phyloP scores from a whole-genome alignment of 2,797 vertebrate genomes.

The Gobio occitaniae region DNA sequence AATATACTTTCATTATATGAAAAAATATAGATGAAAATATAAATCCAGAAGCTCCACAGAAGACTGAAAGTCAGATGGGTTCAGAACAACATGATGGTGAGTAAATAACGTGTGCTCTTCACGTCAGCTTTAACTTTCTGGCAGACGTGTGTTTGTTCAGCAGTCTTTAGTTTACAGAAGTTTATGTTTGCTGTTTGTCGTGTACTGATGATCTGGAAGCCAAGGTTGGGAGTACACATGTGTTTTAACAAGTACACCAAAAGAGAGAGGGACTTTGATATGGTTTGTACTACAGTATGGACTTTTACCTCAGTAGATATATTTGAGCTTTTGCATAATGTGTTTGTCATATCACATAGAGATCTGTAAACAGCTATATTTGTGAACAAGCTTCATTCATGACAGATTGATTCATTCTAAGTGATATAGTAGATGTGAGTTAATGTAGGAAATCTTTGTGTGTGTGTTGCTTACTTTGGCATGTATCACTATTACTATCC shows the following conservation, averaged over 20 bases:
- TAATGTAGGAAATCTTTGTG: background rate
- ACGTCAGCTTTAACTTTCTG: conserved; percentile 33
- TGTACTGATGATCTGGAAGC: conserved; percentile 36
- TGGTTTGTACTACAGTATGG: conserved; percentile 42
- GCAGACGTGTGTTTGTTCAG: conserved; percentile 30
- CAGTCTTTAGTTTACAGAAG: conserved; percentile 45
- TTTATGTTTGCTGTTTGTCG: conserved; percentile 49
- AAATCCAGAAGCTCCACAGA: background rate
- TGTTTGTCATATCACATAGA: conserved; percentile 20
- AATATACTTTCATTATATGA: background rate
- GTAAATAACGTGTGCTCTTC: background rate
- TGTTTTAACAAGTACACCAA: conserved; percentile 52
- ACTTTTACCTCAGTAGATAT: conserved; percentile 53
- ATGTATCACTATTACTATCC: background rate
- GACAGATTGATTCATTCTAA: background rate
- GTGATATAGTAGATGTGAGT: conserved; percentile 6
- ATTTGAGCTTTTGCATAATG: conserved; percentile 23
- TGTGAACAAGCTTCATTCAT: background rate
- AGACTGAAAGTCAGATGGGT: background rate
- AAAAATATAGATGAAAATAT: background rate
- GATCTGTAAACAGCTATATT: conserved; percentile 33
- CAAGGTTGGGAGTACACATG: conserved; percentile 45
- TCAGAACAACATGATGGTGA: background rate
- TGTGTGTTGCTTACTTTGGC: background rate
- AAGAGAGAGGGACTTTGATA: conserved; percentile 48